Conservation (phyloP, 2,113 vertebrate species). For the Halichoerus grypus region DNA sequence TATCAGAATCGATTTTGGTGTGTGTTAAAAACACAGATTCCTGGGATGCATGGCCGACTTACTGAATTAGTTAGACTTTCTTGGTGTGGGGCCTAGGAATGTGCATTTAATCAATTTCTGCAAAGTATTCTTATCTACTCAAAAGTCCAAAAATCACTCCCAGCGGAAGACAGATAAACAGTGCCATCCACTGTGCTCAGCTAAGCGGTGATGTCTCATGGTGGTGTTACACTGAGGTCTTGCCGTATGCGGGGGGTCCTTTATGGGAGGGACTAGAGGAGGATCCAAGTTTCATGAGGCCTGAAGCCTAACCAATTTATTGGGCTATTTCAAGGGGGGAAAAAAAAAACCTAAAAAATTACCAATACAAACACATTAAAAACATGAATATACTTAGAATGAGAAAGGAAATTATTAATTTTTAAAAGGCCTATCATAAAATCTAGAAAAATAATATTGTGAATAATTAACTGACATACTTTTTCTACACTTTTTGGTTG, state of each 20-base stretch:
- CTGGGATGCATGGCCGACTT: not conserved
- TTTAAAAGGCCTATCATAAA: not conserved
- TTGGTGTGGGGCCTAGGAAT: not conserved
- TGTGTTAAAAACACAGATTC: not conserved
- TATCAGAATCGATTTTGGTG: not conserved
- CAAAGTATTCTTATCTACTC: not conserved
- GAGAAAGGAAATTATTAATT: not conserved
- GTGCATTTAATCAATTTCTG: not conserved
- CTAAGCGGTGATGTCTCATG: too few species aligned
- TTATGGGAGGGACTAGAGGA: not conserved
- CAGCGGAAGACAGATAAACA: too few species aligned
- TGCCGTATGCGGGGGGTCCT: fast-evolving
- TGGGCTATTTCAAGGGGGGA: not conserved
- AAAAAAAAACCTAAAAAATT: not conserved
- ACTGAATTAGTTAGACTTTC: not conserved
- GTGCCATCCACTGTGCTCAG: too few species aligned
- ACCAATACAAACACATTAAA: not conserved
- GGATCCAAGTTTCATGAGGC: not conserved
- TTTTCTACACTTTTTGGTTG: not conserved
- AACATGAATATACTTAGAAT: not conserved
- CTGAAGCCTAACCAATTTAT: not conserved
- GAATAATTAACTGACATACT: not conserved
- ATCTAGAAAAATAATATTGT: not conserved
- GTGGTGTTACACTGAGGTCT: fast-evolving
- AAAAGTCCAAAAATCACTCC: not conserved